Percentiles rank a stretch among this genome's conserved stretches.
Evolutionary conservation across 2,888 invertebrate species (phyloP).

Genomic region (Eupithecia insigniata): DNA sequence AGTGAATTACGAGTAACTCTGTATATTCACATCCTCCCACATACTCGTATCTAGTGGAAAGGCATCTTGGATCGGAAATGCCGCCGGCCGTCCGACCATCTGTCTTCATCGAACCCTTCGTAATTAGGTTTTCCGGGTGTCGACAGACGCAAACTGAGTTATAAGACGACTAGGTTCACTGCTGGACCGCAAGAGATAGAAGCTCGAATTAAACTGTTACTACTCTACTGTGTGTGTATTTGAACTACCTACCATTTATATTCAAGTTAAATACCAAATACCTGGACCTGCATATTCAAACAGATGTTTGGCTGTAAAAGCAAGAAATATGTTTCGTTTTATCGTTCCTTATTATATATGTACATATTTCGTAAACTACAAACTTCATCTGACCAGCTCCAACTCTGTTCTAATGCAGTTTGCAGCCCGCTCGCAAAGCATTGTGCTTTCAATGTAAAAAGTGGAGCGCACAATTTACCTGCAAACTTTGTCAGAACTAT

Average conservation of each 20-base stretch:
- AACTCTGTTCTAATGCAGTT: not conserved
- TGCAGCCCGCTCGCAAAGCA: not conserved
- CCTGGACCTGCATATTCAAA: not conserved
- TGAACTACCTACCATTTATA: not conserved
- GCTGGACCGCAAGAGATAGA: not conserved
- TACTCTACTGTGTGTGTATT: not conserved
- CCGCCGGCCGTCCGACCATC: not conserved
- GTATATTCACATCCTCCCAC: not conserved
- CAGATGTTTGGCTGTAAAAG: not conserved
- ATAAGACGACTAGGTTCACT: not conserved
- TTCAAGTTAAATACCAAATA: too few species aligned
- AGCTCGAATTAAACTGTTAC: not conserved
- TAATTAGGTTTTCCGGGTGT: slow-evolving; percentile 1
- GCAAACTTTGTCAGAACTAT: not conserved
- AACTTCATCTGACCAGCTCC: not conserved
- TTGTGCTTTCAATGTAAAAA: not conserved
- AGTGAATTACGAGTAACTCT: too few species aligned
- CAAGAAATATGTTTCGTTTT: not conserved
- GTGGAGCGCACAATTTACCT: not conserved
- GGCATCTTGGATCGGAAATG: not conserved
- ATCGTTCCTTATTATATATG: not conserved
- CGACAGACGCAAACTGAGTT: not conserved
- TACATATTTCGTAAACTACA: not conserved
- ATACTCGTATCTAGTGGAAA: not conserved
- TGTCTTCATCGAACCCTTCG: slow-evolving; percentile 3